Base-by-base conservation (phyloP, 2,888 invertebrate species). In the Neocrepidodera transversa region DNA sequence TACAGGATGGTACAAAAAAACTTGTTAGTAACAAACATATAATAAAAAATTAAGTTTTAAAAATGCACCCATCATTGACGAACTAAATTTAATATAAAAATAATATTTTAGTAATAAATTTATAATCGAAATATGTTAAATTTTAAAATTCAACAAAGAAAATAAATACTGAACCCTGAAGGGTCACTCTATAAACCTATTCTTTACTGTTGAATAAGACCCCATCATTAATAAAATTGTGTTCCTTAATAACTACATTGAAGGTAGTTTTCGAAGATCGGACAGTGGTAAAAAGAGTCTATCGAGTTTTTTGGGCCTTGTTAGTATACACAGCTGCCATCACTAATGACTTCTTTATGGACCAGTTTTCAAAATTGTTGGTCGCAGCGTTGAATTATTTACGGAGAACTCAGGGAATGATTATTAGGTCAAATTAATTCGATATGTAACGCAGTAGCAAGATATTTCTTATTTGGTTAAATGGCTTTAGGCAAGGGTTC, bases 211-310 rank as follows among this genome's bases (percentile, higher is more conserved):
- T 32, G 20, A 20, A 42, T 13, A 11, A 42, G 20, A 18, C 68
- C 68, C 68, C 63, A 63, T 69, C 67, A 69, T 68, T 71, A 69
- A 57, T 38, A 50, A 69, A 71, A 69, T 68, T 68, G 65, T 65
- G 61, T 64, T 64, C 47, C 49, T 61, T 68, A 69, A 71, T 69
- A 68, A 71, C 69, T 71, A 68, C 65, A 71, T 69, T 66, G 64
- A 65, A 66, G 63, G 66, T 64, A 59, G 40, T 28, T 52, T 20
- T 47, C 32, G 14, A 35, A 56, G 48, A 40, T 48, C 18, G 28
- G 47, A 47, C 51, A 38, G 50, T 51, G 35, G 57, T 51, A 58
- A 51, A 57, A 51, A 43, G 45, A 35, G 35, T 35, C 36, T 20
- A 17, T 23, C n/a, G 11, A 45, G 26, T 35, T 64, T 65, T 68